A percentile compares a stretch with the other conserved stretches of the same genome.
These are phyloP conservation scores for Drosophila orena DNA, from an alignment of 1,140 invertebrate species.

Conservation along the genomic window DNA sequence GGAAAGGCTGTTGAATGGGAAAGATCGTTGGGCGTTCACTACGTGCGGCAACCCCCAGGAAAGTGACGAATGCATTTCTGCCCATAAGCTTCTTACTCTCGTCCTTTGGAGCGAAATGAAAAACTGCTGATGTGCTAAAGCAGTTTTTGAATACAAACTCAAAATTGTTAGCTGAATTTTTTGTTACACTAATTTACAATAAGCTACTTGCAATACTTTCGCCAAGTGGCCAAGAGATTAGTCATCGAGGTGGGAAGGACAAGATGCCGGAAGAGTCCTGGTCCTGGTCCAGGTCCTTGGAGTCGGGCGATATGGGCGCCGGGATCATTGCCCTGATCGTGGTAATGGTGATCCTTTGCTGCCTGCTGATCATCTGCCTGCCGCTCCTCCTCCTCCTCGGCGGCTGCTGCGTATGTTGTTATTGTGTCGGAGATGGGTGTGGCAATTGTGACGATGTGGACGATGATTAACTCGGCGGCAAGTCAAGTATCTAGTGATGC, in stretches of 20 bases:
- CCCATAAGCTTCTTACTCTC: constrained; percentile 27
- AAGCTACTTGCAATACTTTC: too few relatives aligned
- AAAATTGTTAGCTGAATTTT: too few relatives aligned
- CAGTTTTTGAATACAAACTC: neutral
- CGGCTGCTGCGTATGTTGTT: too few relatives aligned
- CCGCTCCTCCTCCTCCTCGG: constrained; percentile 4
- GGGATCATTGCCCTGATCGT: neutral
- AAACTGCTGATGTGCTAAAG: too few relatives aligned
- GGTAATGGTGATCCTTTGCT: neutral
- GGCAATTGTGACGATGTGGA: neutral
- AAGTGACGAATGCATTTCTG: constrained; percentile 34
- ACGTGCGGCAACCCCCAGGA: constrained; percentile 17
- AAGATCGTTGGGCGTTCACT: constrained; percentile 72
- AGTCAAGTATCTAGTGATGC: neutral
- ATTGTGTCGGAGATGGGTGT: too few relatives aligned
- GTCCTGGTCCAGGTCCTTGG: too few relatives aligned
- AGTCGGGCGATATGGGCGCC: too few relatives aligned
- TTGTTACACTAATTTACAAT: too few relatives aligned
- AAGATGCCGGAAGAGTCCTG: too few relatives aligned
- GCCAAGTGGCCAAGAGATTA: too few relatives aligned
- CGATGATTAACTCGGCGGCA: neutral
- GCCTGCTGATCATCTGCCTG: constrained; percentile 2
- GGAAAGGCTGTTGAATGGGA: constrained; percentile 3
- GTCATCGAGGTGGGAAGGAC: too few relatives aligned
- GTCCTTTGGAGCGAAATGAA: too few relatives aligned